phyloP scores from a whole-genome alignment of 2,888 invertebrate species.

The Neoitamus cyanurus region DNA sequence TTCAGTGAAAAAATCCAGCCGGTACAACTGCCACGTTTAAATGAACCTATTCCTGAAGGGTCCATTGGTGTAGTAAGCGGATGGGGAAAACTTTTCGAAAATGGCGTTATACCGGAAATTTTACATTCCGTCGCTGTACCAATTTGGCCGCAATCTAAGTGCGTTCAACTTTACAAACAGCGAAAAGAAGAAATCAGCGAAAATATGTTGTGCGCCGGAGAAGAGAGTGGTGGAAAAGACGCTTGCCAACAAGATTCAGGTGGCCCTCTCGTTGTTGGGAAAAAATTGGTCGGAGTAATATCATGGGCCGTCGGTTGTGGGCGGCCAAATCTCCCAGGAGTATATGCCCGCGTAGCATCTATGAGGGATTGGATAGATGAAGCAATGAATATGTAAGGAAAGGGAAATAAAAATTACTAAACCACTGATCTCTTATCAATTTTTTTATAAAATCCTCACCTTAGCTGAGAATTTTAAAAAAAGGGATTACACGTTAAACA shows the following conservation, averaged over 20 bases:
- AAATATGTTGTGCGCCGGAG: conserved; percentile 70
- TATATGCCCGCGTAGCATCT: conserved; percentile 35
- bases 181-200: conserved; percentile 60
- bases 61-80: conserved; percentile 44
- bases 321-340: conserved; percentile 32
- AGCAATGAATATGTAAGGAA: conserved; percentile 3
- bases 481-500: too few relatives aligned
- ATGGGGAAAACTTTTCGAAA: conserved; percentile 48
- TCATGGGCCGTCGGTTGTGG: conserved; percentile 45
- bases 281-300: conserved; percentile 41
- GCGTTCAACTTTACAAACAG: conserved; percentile 54
- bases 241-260: conserved; percentile 47
- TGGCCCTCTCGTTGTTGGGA: conserved; percentile 34
- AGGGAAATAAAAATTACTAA: not conserved
- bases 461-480: too few relatives aligned
- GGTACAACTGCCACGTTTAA: conserved; percentile 55
- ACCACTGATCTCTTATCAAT: not conserved
- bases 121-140: not conserved
- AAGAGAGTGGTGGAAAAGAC: conserved; percentile 63
- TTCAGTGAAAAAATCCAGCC: conserved; percentile 62
- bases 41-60: conserved; percentile 26
- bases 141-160: conserved; percentile 54
- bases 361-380: conserved; percentile 46
- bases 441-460: too few relatives aligned
- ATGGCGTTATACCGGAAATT: conserved; percentile 22